phyloP scores from a whole-genome alignment of 2,113 vertebrate species.

The Anguilla japonica region DNA sequence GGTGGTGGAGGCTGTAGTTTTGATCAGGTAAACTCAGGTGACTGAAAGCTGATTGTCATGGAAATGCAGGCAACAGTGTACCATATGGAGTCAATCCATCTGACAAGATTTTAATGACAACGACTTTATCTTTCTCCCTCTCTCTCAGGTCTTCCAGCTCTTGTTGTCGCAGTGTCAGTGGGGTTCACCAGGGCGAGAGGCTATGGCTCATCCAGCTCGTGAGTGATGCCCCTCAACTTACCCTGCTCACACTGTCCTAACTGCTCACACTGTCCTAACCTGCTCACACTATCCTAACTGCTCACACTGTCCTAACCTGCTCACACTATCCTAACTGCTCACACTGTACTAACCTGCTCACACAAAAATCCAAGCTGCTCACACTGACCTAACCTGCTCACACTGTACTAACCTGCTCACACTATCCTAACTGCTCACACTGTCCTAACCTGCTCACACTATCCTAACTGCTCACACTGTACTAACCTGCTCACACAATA shows the following conservation, averaged over 20 bases:
- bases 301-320: neutral
- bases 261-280: neutral
- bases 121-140: neutral
- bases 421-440: too few species aligned
- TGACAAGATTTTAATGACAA: too few species aligned
- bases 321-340: neutral
- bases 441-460: too few species aligned
- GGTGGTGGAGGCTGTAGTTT: too few species aligned
- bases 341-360: neutral
- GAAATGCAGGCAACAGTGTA: neutral
- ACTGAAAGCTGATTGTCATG: too few species aligned
- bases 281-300: neutral
- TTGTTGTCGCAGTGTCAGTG: conserved; percentile 90
- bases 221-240: conserved; percentile 56
- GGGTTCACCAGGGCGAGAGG: conserved; percentile 94
- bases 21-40: too few species aligned
- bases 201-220: conserved; percentile 91
- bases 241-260: neutral
- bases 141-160: conserved; percentile 73
- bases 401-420: neutral
- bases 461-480: too few species aligned
- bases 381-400: neutral
- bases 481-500: too few species aligned
- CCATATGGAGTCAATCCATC: too few species aligned
- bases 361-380: neutral